Percentiles rank a stretch among this genome's conserved stretches.
phyloP scores from a whole-genome alignment of 2,113 vertebrate species.

The Origma solitaria region DNA sequence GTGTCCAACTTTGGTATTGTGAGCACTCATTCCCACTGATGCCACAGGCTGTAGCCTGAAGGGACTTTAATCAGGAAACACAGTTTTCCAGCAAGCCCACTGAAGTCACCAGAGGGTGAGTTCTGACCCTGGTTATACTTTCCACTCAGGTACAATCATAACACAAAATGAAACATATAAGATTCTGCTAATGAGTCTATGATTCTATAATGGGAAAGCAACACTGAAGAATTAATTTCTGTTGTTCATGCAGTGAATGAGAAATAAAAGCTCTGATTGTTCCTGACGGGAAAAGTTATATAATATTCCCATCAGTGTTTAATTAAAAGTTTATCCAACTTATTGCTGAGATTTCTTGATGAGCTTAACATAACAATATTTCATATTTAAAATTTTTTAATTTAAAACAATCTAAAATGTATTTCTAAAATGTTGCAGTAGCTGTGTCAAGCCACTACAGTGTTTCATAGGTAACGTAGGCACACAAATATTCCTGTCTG shows the following conservation, averaged over 20 bases:
- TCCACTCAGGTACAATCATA: background rate
- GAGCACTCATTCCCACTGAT: background rate
- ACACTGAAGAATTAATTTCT: background rate
- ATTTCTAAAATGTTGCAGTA: background rate
- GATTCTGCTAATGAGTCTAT: background rate
- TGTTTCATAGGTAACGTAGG: background rate
- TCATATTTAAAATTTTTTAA: background rate
- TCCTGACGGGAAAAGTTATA: background rate
- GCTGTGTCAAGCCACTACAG: background rate
- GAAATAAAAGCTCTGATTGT: background rate
- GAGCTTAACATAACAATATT: background rate
- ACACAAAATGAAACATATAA: background rate
- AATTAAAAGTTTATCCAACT: background rate
- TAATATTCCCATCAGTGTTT: background rate
- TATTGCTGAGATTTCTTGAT: background rate
- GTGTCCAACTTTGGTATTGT: rapidly evolving
- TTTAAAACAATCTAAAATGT: background rate
- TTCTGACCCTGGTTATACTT: background rate
- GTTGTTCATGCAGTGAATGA: background rate
- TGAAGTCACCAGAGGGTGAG: background rate
- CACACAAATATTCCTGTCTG: background rate
- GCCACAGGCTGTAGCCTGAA: background rate
- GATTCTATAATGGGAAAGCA: background rate
- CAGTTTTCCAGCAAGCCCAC: background rate
- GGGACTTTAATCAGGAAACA: background rate